Base-by-base conservation (phyloP, 2,888 invertebrate species). In the Amiota mariae region DNA sequence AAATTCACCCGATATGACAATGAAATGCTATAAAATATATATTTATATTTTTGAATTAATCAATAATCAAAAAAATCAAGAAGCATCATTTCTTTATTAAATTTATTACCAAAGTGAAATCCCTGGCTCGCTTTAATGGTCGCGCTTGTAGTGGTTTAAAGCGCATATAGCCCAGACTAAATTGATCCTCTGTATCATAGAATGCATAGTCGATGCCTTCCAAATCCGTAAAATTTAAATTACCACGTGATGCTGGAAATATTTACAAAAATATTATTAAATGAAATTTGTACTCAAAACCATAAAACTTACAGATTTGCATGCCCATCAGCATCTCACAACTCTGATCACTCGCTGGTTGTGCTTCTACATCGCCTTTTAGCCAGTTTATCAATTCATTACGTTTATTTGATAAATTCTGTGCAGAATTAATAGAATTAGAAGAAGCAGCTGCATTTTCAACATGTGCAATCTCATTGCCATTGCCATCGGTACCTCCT, bases 191-290 rank as follows among this genome's bases (percentile, higher is more conserved):
- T 0, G 86, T 83, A 15, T 76, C 73, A 46, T 84, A 87, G 47
- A 84, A 87, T 1, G 81, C 82, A 71, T 85, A 87, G 0, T 86
- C 87, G 8, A 85, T 67, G 24, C 82, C 85, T 6, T 81, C 79
- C 13, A 83, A 20, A n/a, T 70, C 64, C 0, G 74, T 48, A 48
- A 85, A 85, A 0, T 71, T 36, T n/a, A 87, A 68, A 3, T 78
- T 73, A 4, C 71, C 51, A 2, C 73, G 76, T 1, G 76, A 24
- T 0, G 80, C 80, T 80, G 76, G 71, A 15, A 8, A 57, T 56
- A 36, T 24, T 24, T 36, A 20, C 11, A 70, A 36, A 18, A 24
- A 72, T 56, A 49, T 54, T 2, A 13, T 13, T 63, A 9, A 47
- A 47, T 61, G 24, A 15, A 48, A 24, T n/a, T n/a, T n/a, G n/a